Base-by-base conservation (phyloP, 2,113 vertebrate genomes). In the Bos javanicus region DNA sequence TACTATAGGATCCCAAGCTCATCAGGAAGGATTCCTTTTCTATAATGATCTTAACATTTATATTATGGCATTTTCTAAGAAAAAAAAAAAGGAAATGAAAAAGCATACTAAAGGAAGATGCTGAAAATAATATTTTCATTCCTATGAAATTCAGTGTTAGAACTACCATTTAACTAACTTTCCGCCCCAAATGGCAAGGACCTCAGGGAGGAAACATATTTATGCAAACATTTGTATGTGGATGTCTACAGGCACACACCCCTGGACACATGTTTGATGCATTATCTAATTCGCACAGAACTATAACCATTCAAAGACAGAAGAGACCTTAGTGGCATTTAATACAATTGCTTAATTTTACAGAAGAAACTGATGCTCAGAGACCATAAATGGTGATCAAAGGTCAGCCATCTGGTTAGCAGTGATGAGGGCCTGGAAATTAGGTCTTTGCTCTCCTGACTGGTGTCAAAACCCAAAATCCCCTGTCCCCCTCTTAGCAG, bases 11-110 rank as follows among this genome's bases (percentile, higher is more conserved):
- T 98, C 98, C 97, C 71, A 98, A 98, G 98, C 94, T 96, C 98
- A 98, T 97, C 98, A 98, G 97, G 98, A 98, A 98, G 96, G 97
- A 98, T 97, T 98, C 98, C 98, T 98, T 98, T 98, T 98, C 98
- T 97, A 96, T 98, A 98, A 94, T 98, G 97, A 98, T 95, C 97
- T 98, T 97, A 98, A 98, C 83, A 95, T 98, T 98, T 97, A 74
- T 87, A 87, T 98, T 93, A 96, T 97, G 93, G 95, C 98, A 98
- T 98, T 98, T 98, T 96, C 98, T 89, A 59, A 98, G 97, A 94
- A 97, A 96, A 92, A 96, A 92, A 97, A 98, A 96, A n/a, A 48
- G 83, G 78, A 97, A 98, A 96, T 2, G 9, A 62, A 82, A 83
- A 90, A 91, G 39, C 56, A 60, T 67, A n/a, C n/a, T 93, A 17